Conservation (phyloP, 2,888 invertebrate species). For the Andricus curvator region DNA sequence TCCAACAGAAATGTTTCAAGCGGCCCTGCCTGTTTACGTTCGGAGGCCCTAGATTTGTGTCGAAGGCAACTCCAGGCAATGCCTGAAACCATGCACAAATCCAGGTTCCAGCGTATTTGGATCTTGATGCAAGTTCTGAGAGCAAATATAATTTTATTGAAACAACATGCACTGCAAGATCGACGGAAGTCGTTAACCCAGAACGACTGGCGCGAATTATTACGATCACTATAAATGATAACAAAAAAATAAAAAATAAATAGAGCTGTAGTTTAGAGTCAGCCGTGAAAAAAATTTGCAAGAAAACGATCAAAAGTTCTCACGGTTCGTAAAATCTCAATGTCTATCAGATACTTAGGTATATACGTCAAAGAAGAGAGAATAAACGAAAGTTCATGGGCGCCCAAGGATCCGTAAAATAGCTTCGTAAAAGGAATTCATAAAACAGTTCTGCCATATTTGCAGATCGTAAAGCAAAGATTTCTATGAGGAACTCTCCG, state of each 20-base stretch:
- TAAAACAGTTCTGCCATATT: neutral
- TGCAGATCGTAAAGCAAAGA: neutral
- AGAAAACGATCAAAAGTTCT: slow-evolving; percentile 30
- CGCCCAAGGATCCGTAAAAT: slow-evolving; percentile 14
- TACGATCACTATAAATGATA: slow-evolving; percentile 35
- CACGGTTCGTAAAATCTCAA: slow-evolving; percentile 27
- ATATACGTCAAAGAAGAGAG: neutral
- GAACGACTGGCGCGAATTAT: slow-evolving; percentile 11
- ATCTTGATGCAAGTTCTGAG: too few species aligned
- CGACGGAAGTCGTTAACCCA: slow-evolving; percentile 24
- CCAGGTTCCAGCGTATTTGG: too few species aligned
- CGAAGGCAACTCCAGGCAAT: too few species aligned
- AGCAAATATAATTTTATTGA: too few species aligned
- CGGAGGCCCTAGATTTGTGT: too few species aligned
- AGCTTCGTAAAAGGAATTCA: slow-evolving; percentile 19
- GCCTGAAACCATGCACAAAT: too few species aligned
- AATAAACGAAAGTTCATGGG: slow-evolving; percentile 22
- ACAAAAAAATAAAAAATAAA: neutral
- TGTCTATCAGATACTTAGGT: neutral
- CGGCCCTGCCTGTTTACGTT: too few species aligned
- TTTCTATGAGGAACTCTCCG: neutral
- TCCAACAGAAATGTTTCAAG: too few species aligned
- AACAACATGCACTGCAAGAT: too few species aligned
- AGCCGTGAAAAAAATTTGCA: neutral
- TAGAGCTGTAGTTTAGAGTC: neutral